Evolutionary conservation across 2,888 invertebrate genomes (phyloP), one percentile per base, ranked within the genome.

Genomic region (Drosophila villosipedis): DNA sequence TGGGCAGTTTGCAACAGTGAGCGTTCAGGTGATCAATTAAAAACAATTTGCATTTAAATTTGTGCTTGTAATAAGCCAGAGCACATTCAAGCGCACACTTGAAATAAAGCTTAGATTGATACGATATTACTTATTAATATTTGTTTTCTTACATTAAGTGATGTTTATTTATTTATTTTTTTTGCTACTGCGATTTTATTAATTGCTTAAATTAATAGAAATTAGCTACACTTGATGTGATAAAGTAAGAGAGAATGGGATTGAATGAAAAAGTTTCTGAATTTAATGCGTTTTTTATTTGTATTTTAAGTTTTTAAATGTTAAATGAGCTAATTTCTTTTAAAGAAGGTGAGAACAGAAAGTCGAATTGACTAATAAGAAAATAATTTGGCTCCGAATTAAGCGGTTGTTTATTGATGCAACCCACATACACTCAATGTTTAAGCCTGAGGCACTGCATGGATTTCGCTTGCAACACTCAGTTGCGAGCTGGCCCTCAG

Each of bases 401-500:
- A 30, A 41, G 22, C 39, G 31, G 30, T 58, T 71, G 41, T 68
- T 68, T 71, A 33, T 50, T 22, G 50, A 50, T 57, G 31, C 60
- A 22, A 33, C 22, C 52, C 22, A 47, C 35, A 49, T 39, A 12
- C 52, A 66, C 50, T 52, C 52, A 52, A 57, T 25, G 62, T 49
- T 50, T 5, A 19, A n/a, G 25, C 22, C 30, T 14, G 33, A 10
- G 65, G 75, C 74, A n/a, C 30, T 22, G 57, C 71, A 72, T 60
- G 43, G 59, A 59, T 69, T 59, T 53, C 14, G n/a, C 63, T 41
- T 64, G 52, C 41, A 59, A 49, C 47, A 47, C 25, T 31, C 58
- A 37, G 53, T 52, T 16, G 61, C 58, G 35, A 49, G 49, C 25
- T 69, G 78, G 73, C 78, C 78, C 73, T 79, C 78, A 82, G 67